Evolutionary conservation across 2,113 vertebrate genomes (phyloP), one percentile per base, ranked within the genome.

Genomic region (Piprites chloris): DNA sequence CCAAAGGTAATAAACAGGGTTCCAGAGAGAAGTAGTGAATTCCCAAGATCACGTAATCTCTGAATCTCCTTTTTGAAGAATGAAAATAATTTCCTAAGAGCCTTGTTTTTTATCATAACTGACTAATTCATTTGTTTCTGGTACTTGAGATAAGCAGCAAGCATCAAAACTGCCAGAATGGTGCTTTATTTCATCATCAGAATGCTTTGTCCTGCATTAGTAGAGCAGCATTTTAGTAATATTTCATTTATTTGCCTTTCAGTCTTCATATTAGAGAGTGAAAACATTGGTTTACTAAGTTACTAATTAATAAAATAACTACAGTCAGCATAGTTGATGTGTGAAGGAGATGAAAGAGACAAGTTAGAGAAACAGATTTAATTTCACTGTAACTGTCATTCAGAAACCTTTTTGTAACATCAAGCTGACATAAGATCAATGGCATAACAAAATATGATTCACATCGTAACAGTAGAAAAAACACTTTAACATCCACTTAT

Each of bases 371-470:
- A 79, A 47, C 22, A 52, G 53, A n/a, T 93, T 71, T 80, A 74
- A 67, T 81, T 91, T 63, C 27, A 75, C 22, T 69, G 23, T 59
- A 83, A 18, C 67, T 85, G 44, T 85, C 63, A 74, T 42, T 90
- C 85, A 86, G 68, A 93, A 94, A 77, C 39, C 72, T 85, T 81
- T 80, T 77, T 18, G 3, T 88, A 83, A 32, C 30, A 71, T 74
- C 78, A 59, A 58, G 17, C 27, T 96, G 87, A 44, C 85, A 37
- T 42, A 71, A 87, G 30, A 90, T 96, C 72, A 88, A 80, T 96
- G 12, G 35, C 35, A 67, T 73, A 88, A 77, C 42, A 80, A 86
- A 94, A 80, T 66, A 49, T 4, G 1, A 59, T 52, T 90, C 78
- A 41, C 52, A 86, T 39, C 13, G 7, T 55, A 87, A 37, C 47